Evolutionary conservation across 2,888 invertebrate genomes (phyloP).

Genomic region (Hemistola chrysoprasaria): DNA sequence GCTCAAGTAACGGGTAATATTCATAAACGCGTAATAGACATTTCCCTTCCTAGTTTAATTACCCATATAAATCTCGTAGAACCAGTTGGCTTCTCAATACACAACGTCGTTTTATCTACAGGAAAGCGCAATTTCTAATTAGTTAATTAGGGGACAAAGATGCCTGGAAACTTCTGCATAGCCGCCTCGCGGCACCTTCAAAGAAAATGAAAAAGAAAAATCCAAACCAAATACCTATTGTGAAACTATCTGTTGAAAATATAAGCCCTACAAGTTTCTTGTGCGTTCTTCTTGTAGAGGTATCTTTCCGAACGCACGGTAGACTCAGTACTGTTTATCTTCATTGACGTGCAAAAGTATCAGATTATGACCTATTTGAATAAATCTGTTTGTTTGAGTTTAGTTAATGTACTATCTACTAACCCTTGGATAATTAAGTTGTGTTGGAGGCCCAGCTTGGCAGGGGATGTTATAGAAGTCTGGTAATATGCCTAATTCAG

Average conservation of each 20-base stretch:
- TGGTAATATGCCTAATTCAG: not conserved
- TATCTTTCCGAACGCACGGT: too few species aligned
- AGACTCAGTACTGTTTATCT: too few species aligned
- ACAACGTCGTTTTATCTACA: conserved; percentile 24
- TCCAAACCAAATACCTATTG: too few species aligned
- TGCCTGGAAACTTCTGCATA: too few species aligned
- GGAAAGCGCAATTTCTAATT: conserved; percentile 4
- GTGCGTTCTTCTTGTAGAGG: too few species aligned
- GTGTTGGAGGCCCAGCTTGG: not conserved
- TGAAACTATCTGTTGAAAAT: too few species aligned
- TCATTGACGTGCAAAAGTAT: too few species aligned
- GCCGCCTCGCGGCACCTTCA: too few species aligned
- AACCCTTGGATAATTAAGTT: not conserved
- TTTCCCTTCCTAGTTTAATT: conserved; percentile 14
- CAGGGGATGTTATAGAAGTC: conserved; percentile 5
- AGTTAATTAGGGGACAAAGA: not conserved
- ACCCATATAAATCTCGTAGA: conserved; percentile 35
- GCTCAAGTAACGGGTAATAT: not conserved
- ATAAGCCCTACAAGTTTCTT: too few species aligned
- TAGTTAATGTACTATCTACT: not conserved
- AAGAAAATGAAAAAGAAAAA: too few species aligned
- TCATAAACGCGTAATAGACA: conserved; percentile 1
- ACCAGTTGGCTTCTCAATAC: conserved; percentile 20
- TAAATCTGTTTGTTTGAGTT: too few species aligned
- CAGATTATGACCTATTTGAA: too few species aligned